A percentile compares a stretch with the other conserved stretches of the same genome.
phyloP scores from a whole-genome alignment of 2,797 vertebrate genomes.

The Macroramphosus scolopax region DNA sequence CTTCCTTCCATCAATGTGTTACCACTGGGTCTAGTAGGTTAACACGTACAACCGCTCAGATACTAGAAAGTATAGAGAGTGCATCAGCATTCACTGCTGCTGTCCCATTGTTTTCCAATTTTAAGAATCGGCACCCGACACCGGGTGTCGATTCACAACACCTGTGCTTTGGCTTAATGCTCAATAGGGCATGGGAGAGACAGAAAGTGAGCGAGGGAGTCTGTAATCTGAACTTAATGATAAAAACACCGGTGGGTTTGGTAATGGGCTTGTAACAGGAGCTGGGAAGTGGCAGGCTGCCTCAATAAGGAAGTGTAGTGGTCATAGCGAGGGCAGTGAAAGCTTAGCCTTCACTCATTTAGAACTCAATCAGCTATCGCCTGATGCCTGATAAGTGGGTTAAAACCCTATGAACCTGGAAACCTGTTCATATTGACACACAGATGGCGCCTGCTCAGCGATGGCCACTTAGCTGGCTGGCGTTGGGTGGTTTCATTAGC shows the following conservation, averaged over 20 bases:
- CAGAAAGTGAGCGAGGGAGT: slow-evolving; percentile 49
- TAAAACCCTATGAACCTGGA: slow-evolving; percentile 66
- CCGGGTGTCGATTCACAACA: slow-evolving; percentile 59
- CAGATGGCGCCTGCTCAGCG: slow-evolving; percentile 57
- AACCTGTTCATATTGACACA: slow-evolving; percentile 56
- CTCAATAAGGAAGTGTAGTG: slow-evolving; percentile 47
- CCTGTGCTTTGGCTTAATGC: slow-evolving; percentile 74
- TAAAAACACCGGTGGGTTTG: slow-evolving; percentile 62
- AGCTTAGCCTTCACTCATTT: slow-evolving; percentile 62
- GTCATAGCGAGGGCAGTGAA: slow-evolving; percentile 61
- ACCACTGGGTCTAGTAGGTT: no score
- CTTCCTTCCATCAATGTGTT: no score
- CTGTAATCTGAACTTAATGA: slow-evolving; percentile 75
- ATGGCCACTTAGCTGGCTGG: slow-evolving; percentile 51
- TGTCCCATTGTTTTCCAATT: slow-evolving; percentile 49
- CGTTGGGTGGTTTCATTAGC: slow-evolving; percentile 40
- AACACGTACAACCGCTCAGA: slow-evolving; percentile 8
- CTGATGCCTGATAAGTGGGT: slow-evolving; percentile 73
- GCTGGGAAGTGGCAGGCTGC: slow-evolving; percentile 60
- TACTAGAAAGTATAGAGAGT: slow-evolving; percentile 8
- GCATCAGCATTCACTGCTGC: slow-evolving; percentile 18
- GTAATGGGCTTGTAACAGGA: slow-evolving; percentile 74
- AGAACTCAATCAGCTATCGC: slow-evolving; percentile 55
- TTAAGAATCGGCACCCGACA: slow-evolving; percentile 61
- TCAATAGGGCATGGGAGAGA: slow-evolving; percentile 61